Percentiles rank a stretch among this genome's conserved stretches.
Conservation (phyloP, 2,113 vertebrate species). For the Brachypteracias leptosomus region DNA sequence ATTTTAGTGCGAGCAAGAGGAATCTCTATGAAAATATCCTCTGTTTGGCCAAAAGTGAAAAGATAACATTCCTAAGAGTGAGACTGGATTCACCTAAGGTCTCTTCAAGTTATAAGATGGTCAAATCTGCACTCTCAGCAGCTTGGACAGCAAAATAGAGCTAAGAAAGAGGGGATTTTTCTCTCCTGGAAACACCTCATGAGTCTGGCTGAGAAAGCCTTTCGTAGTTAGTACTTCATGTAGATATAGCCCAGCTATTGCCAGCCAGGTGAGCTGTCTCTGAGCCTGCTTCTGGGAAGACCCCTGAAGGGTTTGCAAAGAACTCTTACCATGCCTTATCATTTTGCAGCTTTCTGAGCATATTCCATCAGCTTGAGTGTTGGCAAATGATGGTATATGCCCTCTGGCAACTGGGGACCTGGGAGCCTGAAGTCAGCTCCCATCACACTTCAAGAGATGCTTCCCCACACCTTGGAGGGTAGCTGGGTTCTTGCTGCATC, state of each 20-base stretch:
- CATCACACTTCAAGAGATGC: not conserved
- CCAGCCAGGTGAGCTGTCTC: not conserved
- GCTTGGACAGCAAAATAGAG: conserved; percentile 5
- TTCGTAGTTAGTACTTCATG: not conserved
- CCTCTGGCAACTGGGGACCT: not conserved
- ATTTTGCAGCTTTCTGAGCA: not conserved
- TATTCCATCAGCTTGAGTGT: not conserved
- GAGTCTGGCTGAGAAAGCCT: not conserved
- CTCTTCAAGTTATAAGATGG: conserved; percentile 7
- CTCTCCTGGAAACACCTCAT: not conserved
- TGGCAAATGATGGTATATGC: not conserved
- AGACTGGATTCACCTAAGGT: conserved; percentile 51
- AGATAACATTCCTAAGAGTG: conserved; percentile 56
- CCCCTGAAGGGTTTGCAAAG: not conserved
- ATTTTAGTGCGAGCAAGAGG: not conserved
- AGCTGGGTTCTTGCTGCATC: not conserved
- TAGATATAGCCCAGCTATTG: not conserved
- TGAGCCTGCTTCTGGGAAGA: not conserved
- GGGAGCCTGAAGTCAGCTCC: not conserved
- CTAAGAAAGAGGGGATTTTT: not conserved
- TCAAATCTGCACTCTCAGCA: conserved; percentile 32
- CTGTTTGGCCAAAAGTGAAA: conserved; percentile 48
- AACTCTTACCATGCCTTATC: not conserved
- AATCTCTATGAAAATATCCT: conserved; percentile 55
- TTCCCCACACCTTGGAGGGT: not conserved